phyloP scores from a whole-genome alignment of 2,888 invertebrate genomes.

The Cheilosia vernalis region DNA sequence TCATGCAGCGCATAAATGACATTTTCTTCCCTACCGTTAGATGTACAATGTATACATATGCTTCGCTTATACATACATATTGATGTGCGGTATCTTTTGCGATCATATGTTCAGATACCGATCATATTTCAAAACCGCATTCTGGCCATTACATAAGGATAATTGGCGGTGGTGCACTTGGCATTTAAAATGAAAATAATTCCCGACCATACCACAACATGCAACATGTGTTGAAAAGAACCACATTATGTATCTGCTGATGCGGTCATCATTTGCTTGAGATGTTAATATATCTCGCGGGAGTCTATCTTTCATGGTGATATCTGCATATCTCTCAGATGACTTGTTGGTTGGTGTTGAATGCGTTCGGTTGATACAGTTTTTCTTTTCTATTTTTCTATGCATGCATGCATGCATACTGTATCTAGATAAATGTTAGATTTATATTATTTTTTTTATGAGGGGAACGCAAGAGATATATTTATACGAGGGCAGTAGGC shows the following conservation, averaged over 20 bases:
- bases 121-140: slow-evolving; percentile 72
- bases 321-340: slow-evolving; percentile 40
- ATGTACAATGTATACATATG: too few species aligned
- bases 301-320: slow-evolving; percentile 20
- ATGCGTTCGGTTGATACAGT: slow-evolving; percentile 28
- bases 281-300: slow-evolving; percentile 17
- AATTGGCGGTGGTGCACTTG: slow-evolving; percentile 71
- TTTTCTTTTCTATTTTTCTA: slow-evolving; percentile 22
- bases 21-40: slow-evolving; percentile 16
- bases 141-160: slow-evolving; percentile 67
- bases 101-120: slow-evolving; percentile 49
- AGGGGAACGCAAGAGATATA: slow-evolving; percentile 11
- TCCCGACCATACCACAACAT: slow-evolving; percentile 60
- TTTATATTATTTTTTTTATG: neutral
- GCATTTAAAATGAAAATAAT: slow-evolving; percentile 60
- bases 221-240: slow-evolving; percentile 57
- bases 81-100: slow-evolving; percentile 39
- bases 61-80: slow-evolving; percentile 15
- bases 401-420: slow-evolving; percentile 32
- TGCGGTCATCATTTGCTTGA: slow-evolving; percentile 42
- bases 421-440: slow-evolving; percentile 37
- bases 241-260: slow-evolving; percentile 41
- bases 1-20: slow-evolving; percentile 67
- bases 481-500: slow-evolving; percentile 41
- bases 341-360: slow-evolving; percentile 40